Percentiles rank a stretch among this genome's conserved stretches.
Conservation (phyloP, 2,113 vertebrate genomes). For the Ahaetulla prasina region DNA sequence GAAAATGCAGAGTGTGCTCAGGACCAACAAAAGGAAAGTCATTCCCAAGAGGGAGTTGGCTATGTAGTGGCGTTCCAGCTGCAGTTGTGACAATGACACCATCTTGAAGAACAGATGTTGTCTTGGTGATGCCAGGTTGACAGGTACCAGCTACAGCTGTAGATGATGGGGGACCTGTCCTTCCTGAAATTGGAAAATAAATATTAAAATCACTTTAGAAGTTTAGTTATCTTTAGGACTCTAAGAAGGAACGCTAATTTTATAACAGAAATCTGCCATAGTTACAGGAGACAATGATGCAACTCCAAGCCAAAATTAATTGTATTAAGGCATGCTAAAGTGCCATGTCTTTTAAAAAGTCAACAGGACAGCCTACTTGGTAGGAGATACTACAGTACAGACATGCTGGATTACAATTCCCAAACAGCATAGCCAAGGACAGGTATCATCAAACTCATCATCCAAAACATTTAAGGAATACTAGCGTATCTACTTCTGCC, state of each 20-base stretch:
- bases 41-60: slow-evolving; percentile 72
- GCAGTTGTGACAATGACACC: slow-evolving; percentile 80
- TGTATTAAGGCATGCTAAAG: neutral
- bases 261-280: neutral
- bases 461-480: neutral
- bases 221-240: neutral
- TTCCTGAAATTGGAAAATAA: slow-evolving; percentile 52
- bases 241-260: neutral
- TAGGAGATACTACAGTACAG: neutral
- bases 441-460: neutral
- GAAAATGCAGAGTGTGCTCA: slow-evolving; percentile 76
- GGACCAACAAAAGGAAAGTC: slow-evolving; percentile 75
- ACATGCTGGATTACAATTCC: neutral
- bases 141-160: slow-evolving; percentile 75
- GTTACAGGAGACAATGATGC: neutral
- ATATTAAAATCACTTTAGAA: neutral
- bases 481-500: neutral
- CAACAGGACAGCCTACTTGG: neutral
- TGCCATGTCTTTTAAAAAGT: neutral
- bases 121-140: slow-evolving; percentile 81
- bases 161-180: slow-evolving; percentile 68
- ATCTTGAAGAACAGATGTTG: slow-evolving; percentile 78
- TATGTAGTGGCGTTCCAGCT: slow-evolving; percentile 71
- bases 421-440: neutral
- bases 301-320: neutral